These are phyloP conservation scores for Poeciliopsis turrubarensis DNA, from an alignment of 2,113 vertebrate species.

Conservation along the genomic window DNA sequence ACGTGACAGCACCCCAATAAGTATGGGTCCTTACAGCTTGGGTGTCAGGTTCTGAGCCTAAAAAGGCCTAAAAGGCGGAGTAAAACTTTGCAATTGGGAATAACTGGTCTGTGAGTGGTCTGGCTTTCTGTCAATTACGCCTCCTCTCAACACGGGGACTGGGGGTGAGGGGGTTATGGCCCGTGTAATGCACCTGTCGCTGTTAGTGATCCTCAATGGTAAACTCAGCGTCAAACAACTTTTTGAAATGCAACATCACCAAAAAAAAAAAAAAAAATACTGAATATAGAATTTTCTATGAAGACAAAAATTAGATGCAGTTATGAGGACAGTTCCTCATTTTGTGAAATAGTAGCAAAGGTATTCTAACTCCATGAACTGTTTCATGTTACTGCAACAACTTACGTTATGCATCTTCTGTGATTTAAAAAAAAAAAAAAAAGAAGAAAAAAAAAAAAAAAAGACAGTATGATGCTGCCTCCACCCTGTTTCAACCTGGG, in stretches of 20 bases:
- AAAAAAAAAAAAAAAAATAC: conserved; percentile 1
- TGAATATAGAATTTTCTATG: not conserved
- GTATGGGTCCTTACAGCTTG: conserved; percentile 75
- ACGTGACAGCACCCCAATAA: conserved; percentile 85
- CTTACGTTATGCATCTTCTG: no score
- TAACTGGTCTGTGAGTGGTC: conserved; percentile 47
- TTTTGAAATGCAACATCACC: not conserved
- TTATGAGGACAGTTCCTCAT: not conserved
- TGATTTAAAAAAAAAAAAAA: no score
- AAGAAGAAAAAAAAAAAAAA: no score
- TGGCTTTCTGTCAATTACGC: conserved; percentile 48
- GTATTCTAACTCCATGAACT: no score
- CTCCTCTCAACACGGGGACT: conserved; percentile 12
- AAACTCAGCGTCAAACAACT: conserved; percentile 17
- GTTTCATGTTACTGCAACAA: no score
- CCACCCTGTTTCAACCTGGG: not conserved
- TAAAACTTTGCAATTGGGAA: not conserved
- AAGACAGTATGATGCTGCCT: not conserved
- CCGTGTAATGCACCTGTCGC: conserved; percentile 78
- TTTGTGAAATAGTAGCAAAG: not conserved
- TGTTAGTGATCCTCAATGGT: conserved; percentile 65
- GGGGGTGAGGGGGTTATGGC: conserved; percentile 56
- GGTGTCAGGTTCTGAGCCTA: conserved; percentile 78
- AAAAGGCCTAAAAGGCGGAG: conserved; percentile 78
- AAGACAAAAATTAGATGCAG: not conserved